phyloP scores from a whole-genome alignment of 2,797 vertebrate genomes.

The Sebastes matsubarae region DNA sequence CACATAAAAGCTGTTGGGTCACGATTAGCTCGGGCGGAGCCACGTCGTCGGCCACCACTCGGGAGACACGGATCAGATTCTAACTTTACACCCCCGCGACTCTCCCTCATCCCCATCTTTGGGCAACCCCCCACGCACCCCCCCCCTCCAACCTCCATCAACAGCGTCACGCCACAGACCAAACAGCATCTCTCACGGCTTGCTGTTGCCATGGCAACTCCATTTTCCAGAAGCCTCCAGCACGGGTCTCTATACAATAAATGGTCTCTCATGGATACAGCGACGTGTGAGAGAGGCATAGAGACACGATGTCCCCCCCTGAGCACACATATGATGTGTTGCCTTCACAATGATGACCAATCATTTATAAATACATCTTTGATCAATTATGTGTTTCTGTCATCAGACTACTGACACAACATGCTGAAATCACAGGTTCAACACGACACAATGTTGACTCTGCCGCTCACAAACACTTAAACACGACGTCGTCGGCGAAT shows the following conservation, averaged over 20 bases:
- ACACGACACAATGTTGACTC: not conserved
- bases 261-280: slow-evolving; percentile 74
- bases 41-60: not conserved
- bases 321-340: not conserved
- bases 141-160: slow-evolving; percentile 56
- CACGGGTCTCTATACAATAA: slow-evolving; percentile 76
- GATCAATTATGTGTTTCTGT: not conserved
- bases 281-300: slow-evolving; percentile 29
- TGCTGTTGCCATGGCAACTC: slow-evolving; percentile 86
- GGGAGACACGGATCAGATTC: slow-evolving; percentile 24
- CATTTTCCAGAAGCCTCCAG: slow-evolving; percentile 81
- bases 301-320: slow-evolving; percentile 48
- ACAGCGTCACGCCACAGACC: slow-evolving; percentile 71
- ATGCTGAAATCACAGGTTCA: slow-evolving; percentile 4
- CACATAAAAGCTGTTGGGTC: slow-evolving; percentile 13
- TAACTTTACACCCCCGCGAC: slow-evolving; percentile 49
- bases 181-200: slow-evolving; percentile 76
- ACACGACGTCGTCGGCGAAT: slow-evolving; percentile 48
- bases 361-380: not conserved
- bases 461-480: slow-evolving; percentile 17
- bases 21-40: slow-evolving; percentile 30
- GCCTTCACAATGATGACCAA: not conserved
- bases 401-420: not conserved
- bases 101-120: slow-evolving; percentile 43
- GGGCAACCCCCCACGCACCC: slow-evolving; percentile 60